These are phyloP conservation scores for Lycocorax pyrrhopterus DNA, from an alignment of 2,113 vertebrate genomes.

Conservation along the genomic window DNA sequence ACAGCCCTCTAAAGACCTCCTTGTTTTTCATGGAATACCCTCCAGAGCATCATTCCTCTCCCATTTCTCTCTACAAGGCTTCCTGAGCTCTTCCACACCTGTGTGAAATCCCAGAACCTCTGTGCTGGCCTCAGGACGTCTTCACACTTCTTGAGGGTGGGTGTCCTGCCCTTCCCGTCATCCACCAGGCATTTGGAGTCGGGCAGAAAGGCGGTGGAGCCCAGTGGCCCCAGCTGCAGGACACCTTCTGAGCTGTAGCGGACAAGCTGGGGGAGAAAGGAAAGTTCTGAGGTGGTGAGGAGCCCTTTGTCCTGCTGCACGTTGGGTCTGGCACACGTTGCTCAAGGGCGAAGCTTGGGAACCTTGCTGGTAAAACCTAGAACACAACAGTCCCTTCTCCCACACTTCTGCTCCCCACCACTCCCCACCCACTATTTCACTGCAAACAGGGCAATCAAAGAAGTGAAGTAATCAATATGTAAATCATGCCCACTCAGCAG, in stretches of 20 bases:
- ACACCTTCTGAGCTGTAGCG: conserved; percentile 91
- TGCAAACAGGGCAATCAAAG: conserved; percentile 38
- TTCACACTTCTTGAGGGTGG: conserved; percentile 90
- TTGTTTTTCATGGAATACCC: background rate
- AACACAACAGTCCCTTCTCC: background rate
- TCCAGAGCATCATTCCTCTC: background rate
- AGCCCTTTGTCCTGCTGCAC: fast-evolving
- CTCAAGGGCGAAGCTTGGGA: background rate
- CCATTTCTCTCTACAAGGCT: background rate
- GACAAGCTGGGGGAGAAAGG: conserved; percentile 74
- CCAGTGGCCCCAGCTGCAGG: conserved; percentile 91
- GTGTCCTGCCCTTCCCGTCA: conserved; percentile 83
- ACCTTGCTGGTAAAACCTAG: background rate
- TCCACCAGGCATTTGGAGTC: conserved; percentile 97
- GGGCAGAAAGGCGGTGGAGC: conserved; percentile 92
- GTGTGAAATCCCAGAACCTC: conserved; percentile 96
- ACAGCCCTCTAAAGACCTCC: background rate
- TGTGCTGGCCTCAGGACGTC: conserved; percentile 81
- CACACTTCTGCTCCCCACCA: background rate
- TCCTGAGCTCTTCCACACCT: conserved; percentile 69
- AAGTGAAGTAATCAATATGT: conserved; percentile 43
- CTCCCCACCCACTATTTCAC: background rate
- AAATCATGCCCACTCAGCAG: conserved; percentile 40
- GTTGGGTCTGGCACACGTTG: fast-evolving
- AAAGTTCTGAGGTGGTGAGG: background rate